Evolutionary conservation across 2,888 invertebrate species (phyloP).

Genomic region (Rhimphoctona megacephalus): DNA sequence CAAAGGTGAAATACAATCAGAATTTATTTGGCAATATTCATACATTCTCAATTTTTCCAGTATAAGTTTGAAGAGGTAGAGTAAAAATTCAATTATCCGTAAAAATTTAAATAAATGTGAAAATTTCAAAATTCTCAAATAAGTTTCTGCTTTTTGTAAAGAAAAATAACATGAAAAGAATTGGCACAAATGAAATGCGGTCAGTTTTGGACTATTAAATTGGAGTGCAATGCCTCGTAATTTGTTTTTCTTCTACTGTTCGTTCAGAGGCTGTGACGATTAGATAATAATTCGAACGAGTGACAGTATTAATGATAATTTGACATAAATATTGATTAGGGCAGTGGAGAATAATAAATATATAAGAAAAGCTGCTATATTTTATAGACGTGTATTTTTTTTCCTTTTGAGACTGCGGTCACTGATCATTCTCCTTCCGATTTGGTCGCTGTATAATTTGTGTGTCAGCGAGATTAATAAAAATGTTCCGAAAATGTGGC

Average conservation of each 20-base stretch:
- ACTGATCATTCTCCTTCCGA: constrained; percentile 64
- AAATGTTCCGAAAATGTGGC: neutral
- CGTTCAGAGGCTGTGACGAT: constrained; percentile 18
- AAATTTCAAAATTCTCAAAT: neutral
- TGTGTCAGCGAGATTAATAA: constrained; percentile 30
- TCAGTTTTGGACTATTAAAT: neutral
- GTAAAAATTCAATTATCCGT: neutral
- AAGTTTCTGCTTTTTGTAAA: neutral
- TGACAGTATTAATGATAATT: constrained; percentile 25
- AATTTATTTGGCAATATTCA: neutral
- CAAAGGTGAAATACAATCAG: too few relatives aligned
- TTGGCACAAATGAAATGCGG: neutral
- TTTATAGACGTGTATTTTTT: neutral
- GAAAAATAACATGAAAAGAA: neutral
- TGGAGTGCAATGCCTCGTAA: neutral
- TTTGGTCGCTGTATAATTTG: constrained; percentile 33
- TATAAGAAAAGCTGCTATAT: constrained; percentile 33
- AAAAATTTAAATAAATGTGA: neutral
- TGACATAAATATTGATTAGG: constrained; percentile 29
- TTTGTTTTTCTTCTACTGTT: constrained; percentile 23
- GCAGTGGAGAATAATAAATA: constrained; percentile 52
- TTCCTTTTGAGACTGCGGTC: constrained; percentile 33
- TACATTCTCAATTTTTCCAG: too few relatives aligned
- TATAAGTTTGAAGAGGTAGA: neutral
- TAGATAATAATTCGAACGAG: constrained; percentile 28